These are phyloP conservation scores for Cepaea nemoralis DNA, from an alignment of 1,140 invertebrate genomes.

Conservation along the genomic window DNA sequence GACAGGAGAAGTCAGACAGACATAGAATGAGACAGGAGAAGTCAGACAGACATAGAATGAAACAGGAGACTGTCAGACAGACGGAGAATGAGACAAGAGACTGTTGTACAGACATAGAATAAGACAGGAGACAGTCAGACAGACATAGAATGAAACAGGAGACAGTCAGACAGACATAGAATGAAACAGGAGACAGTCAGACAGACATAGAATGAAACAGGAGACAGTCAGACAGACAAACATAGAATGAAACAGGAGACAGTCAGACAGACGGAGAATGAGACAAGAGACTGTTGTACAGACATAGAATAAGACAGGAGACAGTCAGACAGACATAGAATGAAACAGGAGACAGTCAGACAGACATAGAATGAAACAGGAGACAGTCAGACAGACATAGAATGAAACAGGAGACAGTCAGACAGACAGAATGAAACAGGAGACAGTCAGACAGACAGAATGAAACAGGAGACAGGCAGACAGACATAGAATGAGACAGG, in stretches of 20 bases:
- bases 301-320: not conserved
- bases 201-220: too few species aligned
- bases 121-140: not conserved
- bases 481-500: too few species aligned
- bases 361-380: not conserved
- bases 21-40: not conserved
- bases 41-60: not conserved
- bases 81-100: too few species aligned
- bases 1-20: not conserved
- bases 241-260: not conserved
- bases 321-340: not conserved
- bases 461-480: too few species aligned
- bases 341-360: not conserved
- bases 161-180: too few species aligned
- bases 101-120: not conserved
- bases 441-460: too few species aligned
- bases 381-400: not conserved
- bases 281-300: not conserved
- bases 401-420: too few species aligned
- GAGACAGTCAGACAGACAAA: too few species aligned
- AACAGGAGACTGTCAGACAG: not conserved
- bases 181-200: too few species aligned
- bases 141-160: too few species aligned
- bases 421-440: too few species aligned
- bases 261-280: not conserved